Base-by-base conservation (phyloP, 2,113 vertebrate species). In the Nothoprocta perdicaria region DNA sequence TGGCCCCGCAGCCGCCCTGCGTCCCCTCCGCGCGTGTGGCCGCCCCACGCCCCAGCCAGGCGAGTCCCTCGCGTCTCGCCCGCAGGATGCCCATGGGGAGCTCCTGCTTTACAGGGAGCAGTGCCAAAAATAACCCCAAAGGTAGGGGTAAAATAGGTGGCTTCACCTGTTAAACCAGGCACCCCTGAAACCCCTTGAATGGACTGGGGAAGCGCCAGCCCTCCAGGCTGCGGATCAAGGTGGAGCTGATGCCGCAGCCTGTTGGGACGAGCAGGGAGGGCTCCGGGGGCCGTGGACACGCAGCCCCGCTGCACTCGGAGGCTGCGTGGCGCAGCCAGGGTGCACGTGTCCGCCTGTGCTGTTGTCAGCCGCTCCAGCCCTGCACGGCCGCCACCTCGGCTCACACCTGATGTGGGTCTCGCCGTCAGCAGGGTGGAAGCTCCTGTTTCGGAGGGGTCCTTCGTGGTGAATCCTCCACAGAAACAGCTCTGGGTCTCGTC, bases 31-130 rank as follows among this genome's bases (percentile, higher is more conserved):
- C 10, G 22, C 61, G 79, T 7, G 11, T n/a, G 55, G 63, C 48
- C 73, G 8, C 27, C 29, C 5, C 1, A 14, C 19, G 3, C 0
- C 1, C 18, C 10, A 75, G 10, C 29, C 1, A 2, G 46, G 12
- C 52, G 31, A 23, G 23, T 41, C n/a, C 24, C 12, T 33, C 5
- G 17, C 17, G 8, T 63, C 53, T 72, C 46, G 24, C 33, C 40
- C 40, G 0, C 52, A 60, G 72, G 24, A 46, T 85, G 60, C 55
- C 77, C 1, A 0, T 38, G 33, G 15, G 24, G 76, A 57, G 67
- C 33, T 38, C n/a, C 73, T 43, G 31, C 58, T 55, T 90, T 15
- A 7, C 40, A 35, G 31, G 60, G 33, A 50, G 14, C 24, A 72
- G 27, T n/a, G 84, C 69, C 86, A 88, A 41, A 85, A 38, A 21